Base-by-base conservation (phyloP, 2,113 vertebrate species). In the Podarcis muralis region DNA sequence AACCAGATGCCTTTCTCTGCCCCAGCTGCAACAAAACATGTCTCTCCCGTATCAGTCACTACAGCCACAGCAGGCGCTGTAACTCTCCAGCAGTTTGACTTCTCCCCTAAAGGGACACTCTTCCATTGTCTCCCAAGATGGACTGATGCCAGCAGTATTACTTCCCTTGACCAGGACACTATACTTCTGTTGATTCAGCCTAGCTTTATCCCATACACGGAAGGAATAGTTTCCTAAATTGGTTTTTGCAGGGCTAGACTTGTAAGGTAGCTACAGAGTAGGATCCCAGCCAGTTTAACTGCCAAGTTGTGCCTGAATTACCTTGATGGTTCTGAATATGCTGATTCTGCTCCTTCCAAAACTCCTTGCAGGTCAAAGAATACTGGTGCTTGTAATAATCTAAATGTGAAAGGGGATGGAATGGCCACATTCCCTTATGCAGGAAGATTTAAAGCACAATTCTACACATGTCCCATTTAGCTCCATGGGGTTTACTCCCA, bases 361-460 rank as follows among this genome's bases (percentile, higher is more conserved):
- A 40, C 25, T 76, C 40, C 30, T 13, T 53, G 43, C 85, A 30
- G 6, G 5, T 74, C 18, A 43, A 74, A 81, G 12, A 13, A 48
- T 53, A 71, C 57, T 81, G 84, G 30, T 1, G 86, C 0, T 40
- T 88, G 0, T 53, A 35, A 22, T 32, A 6, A 62, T 0, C 0
- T 0, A 69, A 87, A 62, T 62, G 59, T 62, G 85, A 89, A 18
- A 2, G 2, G 74, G 11, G 32, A 5, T 2, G 43, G 5, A 68
- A 40, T 43, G 15, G 6, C 4, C 16, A 65, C 65, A 37, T 30
- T 43, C 30, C 16, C n/a, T 71, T 35, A 27, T 25, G 40, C 32
- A 68, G 9, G 30, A 35, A 71, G n/a, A 81, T 72, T 81, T 32
- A 30, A 16, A 62, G 59, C 59, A 18, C 59, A 62, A 62, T 16